A percentile compares a stretch with the other conserved stretches of the same genome.
Conservation (phyloP, 1,140 invertebrate genomes). For the Listronotus oregonensis region DNA sequence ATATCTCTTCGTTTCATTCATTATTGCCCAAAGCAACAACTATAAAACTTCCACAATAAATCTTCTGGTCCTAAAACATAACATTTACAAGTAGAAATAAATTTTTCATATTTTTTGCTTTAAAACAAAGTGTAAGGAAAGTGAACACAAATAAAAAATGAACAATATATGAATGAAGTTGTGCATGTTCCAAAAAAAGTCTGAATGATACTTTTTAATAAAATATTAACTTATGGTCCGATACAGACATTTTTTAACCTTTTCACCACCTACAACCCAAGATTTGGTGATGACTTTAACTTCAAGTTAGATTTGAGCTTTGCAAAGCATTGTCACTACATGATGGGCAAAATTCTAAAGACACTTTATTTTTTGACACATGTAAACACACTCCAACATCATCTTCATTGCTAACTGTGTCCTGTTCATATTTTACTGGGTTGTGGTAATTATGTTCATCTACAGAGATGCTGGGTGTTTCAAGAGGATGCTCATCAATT, state of each 20-base stretch:
- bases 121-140: too few relatives aligned
- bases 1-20: conserved; percentile 22
- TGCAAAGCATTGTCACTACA: conserved; percentile 54
- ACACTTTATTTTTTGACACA: conserved; percentile 60
- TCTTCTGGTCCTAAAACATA: conserved; percentile 15
- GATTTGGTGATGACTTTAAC: background rate
- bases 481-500: conserved; percentile 29
- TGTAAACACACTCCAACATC: conserved; percentile 61
- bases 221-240: background rate
- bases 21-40: background rate
- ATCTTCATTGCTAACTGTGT: conserved; percentile 20
- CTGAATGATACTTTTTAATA: too few relatives aligned
- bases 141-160: background rate
- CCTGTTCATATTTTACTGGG: conserved; percentile 1
- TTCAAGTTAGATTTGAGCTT: conserved; percentile 37
- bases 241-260: conserved; percentile 5
- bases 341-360: conserved; percentile 60
- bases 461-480: conserved; percentile 17
- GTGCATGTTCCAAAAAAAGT: too few relatives aligned
- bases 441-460: conserved; percentile 41
- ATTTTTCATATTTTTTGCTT: background rate
- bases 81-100: conserved; percentile 4
- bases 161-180: background rate
- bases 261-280: background rate
- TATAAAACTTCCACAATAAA: conserved; percentile 22